Evolutionary conservation across 2,113 vertebrate species (phyloP), one percentile per base, ranked within the genome.

Genomic region (Phainopepla nitens): DNA sequence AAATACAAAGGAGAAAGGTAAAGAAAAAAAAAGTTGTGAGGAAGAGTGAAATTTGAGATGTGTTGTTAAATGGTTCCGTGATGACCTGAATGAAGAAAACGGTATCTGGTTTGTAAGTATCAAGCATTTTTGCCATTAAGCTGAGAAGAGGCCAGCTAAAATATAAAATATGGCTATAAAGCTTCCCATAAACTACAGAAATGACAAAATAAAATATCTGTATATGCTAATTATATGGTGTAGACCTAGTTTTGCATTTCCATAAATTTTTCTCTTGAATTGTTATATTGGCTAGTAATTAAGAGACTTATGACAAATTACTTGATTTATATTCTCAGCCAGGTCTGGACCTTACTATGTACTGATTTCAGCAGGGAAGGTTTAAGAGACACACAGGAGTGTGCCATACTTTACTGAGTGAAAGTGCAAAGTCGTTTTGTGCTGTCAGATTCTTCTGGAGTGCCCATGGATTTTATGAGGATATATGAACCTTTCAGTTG

Each of bases 231-330:
- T 95, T 93, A 85, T 62, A 58, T 33, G 41, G 21, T 72, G 36
- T 87, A 94, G 77, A 49, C 35, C 56, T 80, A 77, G 53, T 76
- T 95, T 93, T 90, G 36, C 49, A 82, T 94, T 95, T 89, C 62
- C 58, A 85, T 90, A 72, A 95, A 82, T 95, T 81, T 36, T 77
- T 60, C 53, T 51, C 15, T 87, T 68, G 58, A 81, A 83, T 83
- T 86, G 64, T 90, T 86, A 70, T 69, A 84, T 81, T 77, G 65
- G 28, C 42, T 88, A 68, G 44, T 85, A 90, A 73, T 95, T 91
- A 90, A 93, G 41, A 86, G 58, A 53, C 58, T 92, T 84, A 58
- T 16, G 47, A 94, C 29, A 81, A 86, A 97, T 94, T 78, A 56
- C 78, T 83, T 86, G 35, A 90, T 88, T 94, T 88, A 56, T 70